Evolutionary conservation across 2,797 vertebrate species (phyloP), one percentile per base, ranked within the genome.

Genomic region (Alcedo quadribrachys): DNA sequence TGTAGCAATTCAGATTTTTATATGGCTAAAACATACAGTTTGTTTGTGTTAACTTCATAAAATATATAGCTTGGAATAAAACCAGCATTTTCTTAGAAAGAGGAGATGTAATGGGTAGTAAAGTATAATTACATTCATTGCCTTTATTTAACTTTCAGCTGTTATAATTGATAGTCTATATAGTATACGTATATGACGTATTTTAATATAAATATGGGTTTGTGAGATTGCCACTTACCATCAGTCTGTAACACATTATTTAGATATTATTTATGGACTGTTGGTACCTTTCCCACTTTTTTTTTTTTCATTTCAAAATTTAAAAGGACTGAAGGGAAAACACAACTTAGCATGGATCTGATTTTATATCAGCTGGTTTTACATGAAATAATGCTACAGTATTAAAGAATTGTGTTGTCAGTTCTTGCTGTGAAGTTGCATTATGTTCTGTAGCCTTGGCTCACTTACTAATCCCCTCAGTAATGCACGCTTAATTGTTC

Each of bases 341-440:
- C 76, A 85, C 16, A 57, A 9, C 76, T 94, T 89, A 81, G 55
- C 55, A 43, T 58, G 73, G 81, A 75, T 93, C n/a, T 75, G 76
- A 89, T 92, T 92, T 85, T 91, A 43, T n/a, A 50, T 90, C 73
- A 81, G 24, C 66, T 85, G 46, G 11, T 87, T 87, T 93, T 90
- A 77, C 66, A 57, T 66, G 22, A 90, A 87, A 87, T 83, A 67
- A 42, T 66, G 50, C 81, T 79, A 32, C 7, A n/a, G 14, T 66
- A 48, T 81, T 81, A 63, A 89, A 80, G 78, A 93, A 67, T 11
- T 73, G 76, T 66, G 28, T 55, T 71, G 62, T 93, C 84, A 81
- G 82, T 25, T 85, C 79, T 82, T 82, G 65, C 71, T 80, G 32
- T 71, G 62, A 87, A 91, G 78, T 28, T 89, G 55, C 53, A 43